phyloP scores from a whole-genome alignment of 2,113 vertebrate genomes.

The Trogon surrucura region DNA sequence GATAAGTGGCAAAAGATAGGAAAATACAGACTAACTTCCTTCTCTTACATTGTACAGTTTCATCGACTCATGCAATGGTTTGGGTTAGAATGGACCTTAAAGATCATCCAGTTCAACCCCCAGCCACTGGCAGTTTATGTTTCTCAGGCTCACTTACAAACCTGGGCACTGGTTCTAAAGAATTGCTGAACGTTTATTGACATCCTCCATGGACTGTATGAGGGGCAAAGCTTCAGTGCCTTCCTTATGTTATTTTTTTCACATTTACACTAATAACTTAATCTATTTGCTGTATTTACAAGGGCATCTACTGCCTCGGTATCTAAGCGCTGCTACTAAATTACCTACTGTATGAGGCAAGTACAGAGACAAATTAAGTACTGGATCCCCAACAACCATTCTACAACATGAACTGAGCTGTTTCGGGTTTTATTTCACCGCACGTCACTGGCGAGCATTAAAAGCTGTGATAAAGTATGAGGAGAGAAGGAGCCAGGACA shows the following conservation, averaged over 20 bases:
- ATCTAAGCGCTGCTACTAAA: not conserved
- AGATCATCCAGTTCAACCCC: too few relatives aligned
- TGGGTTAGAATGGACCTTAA: too few relatives aligned
- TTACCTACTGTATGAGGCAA: not conserved
- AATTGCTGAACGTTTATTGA: not conserved
- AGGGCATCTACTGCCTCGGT: not conserved
- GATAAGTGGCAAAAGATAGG: not conserved
- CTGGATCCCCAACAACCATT: not conserved
- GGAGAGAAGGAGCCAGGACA: not conserved
- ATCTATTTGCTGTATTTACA: conserved; percentile 11
- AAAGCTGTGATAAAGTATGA: not conserved
- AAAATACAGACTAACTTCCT: not conserved
- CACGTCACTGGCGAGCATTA: not conserved
- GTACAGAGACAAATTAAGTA: not conserved
- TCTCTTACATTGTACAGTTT: not conserved
- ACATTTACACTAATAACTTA: not conserved
- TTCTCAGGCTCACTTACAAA: not conserved
- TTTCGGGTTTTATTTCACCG: not conserved
- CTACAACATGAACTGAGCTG: not conserved
- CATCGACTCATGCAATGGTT: not conserved
- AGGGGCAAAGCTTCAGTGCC: not conserved
- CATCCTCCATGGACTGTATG: fast-evolving
- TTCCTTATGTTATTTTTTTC: not conserved
- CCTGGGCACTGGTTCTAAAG: not conserved
- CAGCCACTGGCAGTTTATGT: too few relatives aligned